Evolutionary conservation across 2,113 vertebrate species (phyloP).

Genomic region (Lucifuga dentata): DNA sequence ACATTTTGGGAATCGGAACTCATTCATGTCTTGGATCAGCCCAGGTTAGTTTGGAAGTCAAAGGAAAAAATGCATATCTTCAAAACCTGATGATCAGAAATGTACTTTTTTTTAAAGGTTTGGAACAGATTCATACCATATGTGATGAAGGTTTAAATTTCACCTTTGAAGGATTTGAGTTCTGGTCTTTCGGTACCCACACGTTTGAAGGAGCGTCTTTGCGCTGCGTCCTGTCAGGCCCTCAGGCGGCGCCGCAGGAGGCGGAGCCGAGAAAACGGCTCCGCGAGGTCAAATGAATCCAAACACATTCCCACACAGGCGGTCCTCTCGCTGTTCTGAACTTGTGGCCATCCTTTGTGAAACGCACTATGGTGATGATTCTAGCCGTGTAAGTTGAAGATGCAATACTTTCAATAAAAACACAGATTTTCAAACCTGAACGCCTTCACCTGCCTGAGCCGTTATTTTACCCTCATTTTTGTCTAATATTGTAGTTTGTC

Average conservation of each 20-base stretch:
- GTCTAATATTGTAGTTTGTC: too few relatives aligned
- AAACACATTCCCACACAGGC: slow-evolving; percentile 49
- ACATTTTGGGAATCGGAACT: too few relatives aligned
- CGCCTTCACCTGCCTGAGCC: not conserved
- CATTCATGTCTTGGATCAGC: slow-evolving; percentile 46
- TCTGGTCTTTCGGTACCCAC: slow-evolving; percentile 32
- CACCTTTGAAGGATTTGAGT: slow-evolving; percentile 19
- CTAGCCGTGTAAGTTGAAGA: slow-evolving; percentile 77
- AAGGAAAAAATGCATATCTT: slow-evolving; percentile 50
- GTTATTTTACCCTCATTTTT: too few relatives aligned
- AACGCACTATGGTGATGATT: slow-evolving; percentile 80
- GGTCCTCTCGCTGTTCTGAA: slow-evolving; percentile 68
- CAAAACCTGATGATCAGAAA: slow-evolving; percentile 54
- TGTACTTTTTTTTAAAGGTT: slow-evolving; percentile 54
- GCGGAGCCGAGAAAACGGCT: slow-evolving; percentile 38
- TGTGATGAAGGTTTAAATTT: slow-evolving; percentile 22
- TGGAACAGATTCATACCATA: slow-evolving; percentile 7
- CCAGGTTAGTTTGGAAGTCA: slow-evolving; percentile 8
- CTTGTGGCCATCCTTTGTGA: slow-evolving; percentile 80
- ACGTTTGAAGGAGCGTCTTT: too few relatives aligned
- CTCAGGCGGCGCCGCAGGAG: too few relatives aligned
- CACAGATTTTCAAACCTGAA: slow-evolving; percentile 79
- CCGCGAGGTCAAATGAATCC: slow-evolving; percentile 33
- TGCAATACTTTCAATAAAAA: slow-evolving; percentile 85
- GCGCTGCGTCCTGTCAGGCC: too few relatives aligned